Percentiles rank a stretch among this genome's conserved stretches.
Evolutionary conservation across 2,113 vertebrate species (phyloP).

Genomic region (Cheirogaleus medius): DNA sequence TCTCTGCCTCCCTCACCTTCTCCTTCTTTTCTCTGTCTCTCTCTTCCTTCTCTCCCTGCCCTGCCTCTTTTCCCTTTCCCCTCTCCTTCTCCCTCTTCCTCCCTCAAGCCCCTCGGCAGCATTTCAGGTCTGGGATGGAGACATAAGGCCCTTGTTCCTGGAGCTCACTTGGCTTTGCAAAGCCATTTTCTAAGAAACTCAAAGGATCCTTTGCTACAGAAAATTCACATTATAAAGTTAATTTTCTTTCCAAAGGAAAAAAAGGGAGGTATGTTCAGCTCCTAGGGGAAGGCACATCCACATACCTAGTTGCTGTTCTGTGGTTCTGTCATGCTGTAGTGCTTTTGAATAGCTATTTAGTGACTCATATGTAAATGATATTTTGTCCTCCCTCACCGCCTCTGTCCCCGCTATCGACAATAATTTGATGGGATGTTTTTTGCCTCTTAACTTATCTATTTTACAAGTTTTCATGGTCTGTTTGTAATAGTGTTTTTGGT

Average conservation of each 20-base stretch:
- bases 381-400: constrained; percentile 49
- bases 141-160: not conserved
- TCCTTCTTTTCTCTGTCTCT: not conserved
- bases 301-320: not conserved
- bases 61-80: rapidly evolving
- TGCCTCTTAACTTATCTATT: constrained; percentile 67
- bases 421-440: constrained; percentile 73
- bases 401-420: constrained; percentile 62
- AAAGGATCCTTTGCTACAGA: constrained; percentile 35
- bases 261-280: not conserved
- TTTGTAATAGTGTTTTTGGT: constrained; percentile 75
- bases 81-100: not conserved
- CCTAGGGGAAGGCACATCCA: not conserved
- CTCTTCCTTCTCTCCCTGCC: no score
- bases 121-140: not conserved
- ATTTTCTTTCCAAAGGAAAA: constrained; percentile 51
- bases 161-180: not conserved
- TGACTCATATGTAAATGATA: constrained; percentile 74
- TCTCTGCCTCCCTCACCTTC: not conserved
- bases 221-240: constrained; percentile 59
- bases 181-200: constrained; percentile 37
- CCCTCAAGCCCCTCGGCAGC: not conserved
- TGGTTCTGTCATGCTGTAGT: constrained; percentile 39
- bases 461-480: constrained; percentile 77
- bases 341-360: constrained; percentile 61